Percentiles rank a stretch among this genome's conserved stretches.
Conservation (phyloP, 2,888 invertebrate genomes). For the Lacanobia oleracea region DNA sequence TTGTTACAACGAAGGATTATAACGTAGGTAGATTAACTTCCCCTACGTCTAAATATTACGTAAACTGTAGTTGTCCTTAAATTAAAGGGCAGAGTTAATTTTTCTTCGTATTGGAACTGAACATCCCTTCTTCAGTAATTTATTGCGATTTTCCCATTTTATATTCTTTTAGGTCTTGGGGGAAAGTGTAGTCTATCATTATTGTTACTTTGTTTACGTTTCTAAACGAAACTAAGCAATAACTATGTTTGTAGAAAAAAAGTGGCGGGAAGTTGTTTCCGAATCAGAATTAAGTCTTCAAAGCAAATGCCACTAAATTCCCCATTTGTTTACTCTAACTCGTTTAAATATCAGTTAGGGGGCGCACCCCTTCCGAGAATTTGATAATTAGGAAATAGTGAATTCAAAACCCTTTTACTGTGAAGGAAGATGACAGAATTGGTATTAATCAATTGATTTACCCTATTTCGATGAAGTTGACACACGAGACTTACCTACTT, state of each 20-base stretch:
- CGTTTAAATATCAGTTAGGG: slow-evolving; percentile 70
- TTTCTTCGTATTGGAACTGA: slow-evolving; percentile 15
- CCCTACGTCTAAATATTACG: background rate
- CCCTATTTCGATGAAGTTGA: slow-evolving; percentile 46
- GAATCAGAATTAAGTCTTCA: slow-evolving; percentile 45
- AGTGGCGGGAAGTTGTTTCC: background rate
- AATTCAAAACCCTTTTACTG: slow-evolving; percentile 82
- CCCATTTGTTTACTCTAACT: slow-evolving; percentile 71
- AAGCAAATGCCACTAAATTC: slow-evolving; percentile 56
- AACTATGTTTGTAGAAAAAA: background rate
- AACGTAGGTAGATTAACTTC: too few species aligned
- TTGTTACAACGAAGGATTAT: background rate
- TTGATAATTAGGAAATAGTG: slow-evolving; percentile 89
- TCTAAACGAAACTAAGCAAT: background rate
- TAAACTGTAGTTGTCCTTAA: slow-evolving; percentile 27
- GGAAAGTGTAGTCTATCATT: slow-evolving; percentile 26
- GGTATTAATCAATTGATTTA: slow-evolving; percentile 77
- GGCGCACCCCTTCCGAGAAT: slow-evolving; percentile 75
- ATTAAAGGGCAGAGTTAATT: slow-evolving; percentile 30
- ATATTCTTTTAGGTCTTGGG: slow-evolving; percentile 42
- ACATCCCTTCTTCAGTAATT: slow-evolving; percentile 38
- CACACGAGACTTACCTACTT: background rate
- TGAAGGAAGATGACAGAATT: slow-evolving; percentile 77
- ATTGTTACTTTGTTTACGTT: slow-evolving; percentile 15
- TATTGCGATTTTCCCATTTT: slow-evolving; percentile 44